Base-by-base conservation (phyloP, 1,140 invertebrate genomes). In the Mizuhopecten yessoensis region DNA sequence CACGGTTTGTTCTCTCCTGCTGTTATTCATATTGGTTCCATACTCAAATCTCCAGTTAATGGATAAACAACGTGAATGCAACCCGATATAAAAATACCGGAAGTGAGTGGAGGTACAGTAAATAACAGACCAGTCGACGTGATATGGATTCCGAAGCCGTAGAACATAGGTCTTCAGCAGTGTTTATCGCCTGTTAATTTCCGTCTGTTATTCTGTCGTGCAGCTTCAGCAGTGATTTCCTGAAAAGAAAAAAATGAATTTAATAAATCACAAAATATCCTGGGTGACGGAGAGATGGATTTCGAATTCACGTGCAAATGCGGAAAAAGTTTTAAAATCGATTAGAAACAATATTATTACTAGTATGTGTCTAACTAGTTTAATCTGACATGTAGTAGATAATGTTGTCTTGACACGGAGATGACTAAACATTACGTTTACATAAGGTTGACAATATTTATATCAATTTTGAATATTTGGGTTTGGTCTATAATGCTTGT, bases 141-240 rank as follows among this genome's bases (percentile, higher is more conserved):
- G 57, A 75, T 75, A 29, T n/a, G 57, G 57, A 75, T 75, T 75
- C 57, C 11, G 11, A 75, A 75, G 23, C 57, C n/a, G 57, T 1
- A 75, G 57, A 75, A 75, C n/a, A 75, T 75, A n/a, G 57, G 57
- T 75, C 57, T 75, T 75, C n/a, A 75, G 57, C 57, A 75, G n/a
- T 2, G 57, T 75, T 75, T 75, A 75, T 9, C 1, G 57, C 17
- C 11, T 29, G 57, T 75, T 75, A 75, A 75, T 75, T 75, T 75
- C 57, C 57, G 57, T 75, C n/a, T 75, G 57, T 75, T 13, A n/a
- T 3, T 17, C 57, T 29, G 57, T 75, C 7, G 57, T 29, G 57
- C 11, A 49, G 45, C 11, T 29, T 75, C n/a, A 29, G 1, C n/a
- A 29, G 23, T 29, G 57, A 75, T n/a, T 75, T 75, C n/a, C 57